phyloP scores from a whole-genome alignment of 2,113 vertebrate genomes.

The Merops nubicus region DNA sequence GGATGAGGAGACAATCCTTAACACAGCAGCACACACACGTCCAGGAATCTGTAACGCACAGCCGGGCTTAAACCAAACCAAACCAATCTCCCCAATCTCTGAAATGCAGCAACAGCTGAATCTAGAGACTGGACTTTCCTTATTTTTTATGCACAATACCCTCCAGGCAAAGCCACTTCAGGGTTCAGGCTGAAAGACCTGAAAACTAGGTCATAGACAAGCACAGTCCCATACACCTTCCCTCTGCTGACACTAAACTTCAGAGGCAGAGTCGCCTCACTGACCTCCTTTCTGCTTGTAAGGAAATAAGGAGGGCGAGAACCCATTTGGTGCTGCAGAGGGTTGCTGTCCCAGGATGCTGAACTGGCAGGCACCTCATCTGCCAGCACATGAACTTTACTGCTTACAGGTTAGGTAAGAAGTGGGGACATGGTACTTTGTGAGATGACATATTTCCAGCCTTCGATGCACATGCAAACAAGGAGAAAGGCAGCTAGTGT shows the following conservation, averaged over 20 bases:
- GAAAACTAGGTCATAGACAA: background rate
- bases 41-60: background rate
- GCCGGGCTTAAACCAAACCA: background rate
- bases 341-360: background rate
- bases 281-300: background rate
- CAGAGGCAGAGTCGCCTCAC: background rate
- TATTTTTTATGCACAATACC: background rate
- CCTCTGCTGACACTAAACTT: background rate
- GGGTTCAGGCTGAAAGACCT: background rate
- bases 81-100: rapidly evolving
- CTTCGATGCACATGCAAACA: background rate
- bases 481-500: background rate
- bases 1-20: rapidly evolving
- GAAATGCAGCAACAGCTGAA: background rate
- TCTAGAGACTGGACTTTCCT: background rate
- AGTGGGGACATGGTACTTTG: background rate
- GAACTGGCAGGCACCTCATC: background rate
- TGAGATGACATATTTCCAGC: background rate
- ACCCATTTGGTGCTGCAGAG: rapidly evolving
- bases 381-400: background rate
- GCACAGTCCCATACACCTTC: background rate
- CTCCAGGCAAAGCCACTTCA: background rate
- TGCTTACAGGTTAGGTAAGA: background rate
- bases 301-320: rapidly evolving
- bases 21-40: rapidly evolving